Percentiles rank a stretch among this genome's conserved stretches.
Conservation (phyloP, 2,113 vertebrate species). For the Brachyistius frenatus region DNA sequence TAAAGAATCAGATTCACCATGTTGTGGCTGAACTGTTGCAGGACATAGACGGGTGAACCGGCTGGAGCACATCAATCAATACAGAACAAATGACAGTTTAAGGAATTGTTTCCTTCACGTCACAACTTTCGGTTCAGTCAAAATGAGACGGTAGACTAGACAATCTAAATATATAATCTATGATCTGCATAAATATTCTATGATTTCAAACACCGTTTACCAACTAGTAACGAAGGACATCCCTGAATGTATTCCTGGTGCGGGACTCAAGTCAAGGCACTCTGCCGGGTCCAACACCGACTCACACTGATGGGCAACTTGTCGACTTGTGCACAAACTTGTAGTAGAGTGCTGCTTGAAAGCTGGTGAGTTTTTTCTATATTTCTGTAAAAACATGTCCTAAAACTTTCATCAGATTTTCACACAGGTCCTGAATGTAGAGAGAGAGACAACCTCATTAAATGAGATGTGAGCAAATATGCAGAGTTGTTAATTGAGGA, state of each 20-base stretch:
- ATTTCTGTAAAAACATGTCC: no score
- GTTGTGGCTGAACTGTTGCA: not conserved
- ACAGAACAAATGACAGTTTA: not conserved
- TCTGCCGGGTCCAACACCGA: constrained; percentile 46
- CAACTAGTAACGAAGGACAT: constrained; percentile 48
- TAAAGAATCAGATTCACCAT: not conserved
- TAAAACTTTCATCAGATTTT: no score
- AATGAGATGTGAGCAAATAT: no score
- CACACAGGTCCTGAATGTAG: no score
- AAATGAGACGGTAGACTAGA: not conserved
- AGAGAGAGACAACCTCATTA: no score
- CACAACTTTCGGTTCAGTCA: not conserved
- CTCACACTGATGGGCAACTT: constrained; percentile 26
- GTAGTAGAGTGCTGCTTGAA: no score
- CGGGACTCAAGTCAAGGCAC: constrained; percentile 79
- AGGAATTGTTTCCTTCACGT: not conserved
- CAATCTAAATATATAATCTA: not conserved
- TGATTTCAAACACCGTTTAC: constrained; percentile 15
- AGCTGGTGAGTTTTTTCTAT: no score
- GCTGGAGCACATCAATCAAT: constrained; percentile 4
- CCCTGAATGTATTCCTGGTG: constrained; percentile 59
- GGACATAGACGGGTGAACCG: not conserved
- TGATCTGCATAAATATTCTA: not conserved
- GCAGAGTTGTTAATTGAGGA: no score
- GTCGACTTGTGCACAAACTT: constrained; percentile 16